Conservation (phyloP, 2,797 vertebrate species). For the Sebastes minor region DNA sequence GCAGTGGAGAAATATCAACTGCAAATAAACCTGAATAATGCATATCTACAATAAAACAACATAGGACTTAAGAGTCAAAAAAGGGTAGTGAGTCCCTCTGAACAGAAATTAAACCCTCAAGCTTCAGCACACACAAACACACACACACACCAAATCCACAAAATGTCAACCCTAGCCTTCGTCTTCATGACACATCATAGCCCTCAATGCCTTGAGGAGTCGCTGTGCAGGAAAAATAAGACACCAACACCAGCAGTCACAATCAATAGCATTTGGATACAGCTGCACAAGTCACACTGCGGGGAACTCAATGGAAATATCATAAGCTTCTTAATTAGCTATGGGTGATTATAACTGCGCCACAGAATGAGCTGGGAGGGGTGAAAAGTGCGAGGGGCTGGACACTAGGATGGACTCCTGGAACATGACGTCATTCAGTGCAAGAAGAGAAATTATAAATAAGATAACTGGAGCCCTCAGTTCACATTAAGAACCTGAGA, state of each 20-base stretch:
- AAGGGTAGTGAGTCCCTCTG: constrained; percentile 22
- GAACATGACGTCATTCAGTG: background rate
- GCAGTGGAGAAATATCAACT: background rate
- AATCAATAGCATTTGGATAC: constrained; percentile 42
- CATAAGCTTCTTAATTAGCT: constrained; percentile 55
- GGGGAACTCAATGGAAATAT: constrained; percentile 32
- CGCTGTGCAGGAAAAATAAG: constrained; percentile 6
- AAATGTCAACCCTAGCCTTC: constrained; percentile 16
- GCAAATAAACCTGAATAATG: background rate
- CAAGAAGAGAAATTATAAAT: constrained; percentile 13
- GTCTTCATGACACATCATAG: constrained; percentile 39
- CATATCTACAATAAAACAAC: background rate
- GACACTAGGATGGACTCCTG: background rate
- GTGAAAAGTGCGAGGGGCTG: constrained; percentile 20
- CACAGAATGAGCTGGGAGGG: constrained; percentile 19
- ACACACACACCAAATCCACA: constrained; percentile 1
- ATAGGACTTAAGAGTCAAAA: background rate
- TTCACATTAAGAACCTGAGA: background rate
- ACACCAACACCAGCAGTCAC: constrained; percentile 21
- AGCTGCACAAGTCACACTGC: constrained; percentile 46
- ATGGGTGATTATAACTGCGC: constrained; percentile 45
- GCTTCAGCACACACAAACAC: background rate
- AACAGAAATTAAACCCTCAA: constrained; percentile 25
- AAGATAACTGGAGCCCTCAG: constrained; percentile 6
- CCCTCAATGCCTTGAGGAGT: constrained; percentile 3